Evolutionary conservation across 2,888 invertebrate genomes (phyloP), one percentile per base, ranked within the genome.

Genomic region (Trimorus sp.): DNA sequence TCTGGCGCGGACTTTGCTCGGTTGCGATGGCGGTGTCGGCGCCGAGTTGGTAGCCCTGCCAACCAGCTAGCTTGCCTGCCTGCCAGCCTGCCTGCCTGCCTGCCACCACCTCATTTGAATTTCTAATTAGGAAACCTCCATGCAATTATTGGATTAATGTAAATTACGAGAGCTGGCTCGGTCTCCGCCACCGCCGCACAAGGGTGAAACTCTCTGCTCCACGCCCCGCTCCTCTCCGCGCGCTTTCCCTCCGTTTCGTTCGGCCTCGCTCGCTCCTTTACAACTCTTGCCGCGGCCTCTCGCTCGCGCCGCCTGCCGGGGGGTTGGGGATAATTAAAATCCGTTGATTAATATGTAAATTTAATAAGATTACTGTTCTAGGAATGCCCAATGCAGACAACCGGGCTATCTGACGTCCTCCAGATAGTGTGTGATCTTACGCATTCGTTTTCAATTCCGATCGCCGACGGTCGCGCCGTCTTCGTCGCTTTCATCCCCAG

Each of bases 281-380:
- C 76, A 74, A 82, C 82, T 79, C 81, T 83, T 73, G 62, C 76
- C 75, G 38, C 26, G 7, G 5, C 74, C 38, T 79, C 83, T 82
- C 83, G 36, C 87, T 84, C 84, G 77, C 84, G 82, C 84, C 80
- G 76, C 84, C 83, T 75, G 68, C 68, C 49, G 86, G 93, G 93
- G 93, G 93, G 93, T 94, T 73, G 95, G 94, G 95, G 95, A 96
- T 97, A 97, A 97, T 97, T 97, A 97, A 97, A 97, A 97, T 97
- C 96, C 96, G 96, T 97, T 97, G 97, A 97, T 97, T 97, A 97
- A 97, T 97, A 97, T 97, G 97, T 97, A 97, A 97, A 97, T 97
- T 97, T 97, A 97, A 97, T 97, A 97, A 97, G 97, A 97, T 97
- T 97, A 97, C 96, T 96, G 96, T 96, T 96, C 95, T 95, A 94